phyloP scores from a whole-genome alignment of 2,888 invertebrate species.

The Ecliptopera silaceata region DNA sequence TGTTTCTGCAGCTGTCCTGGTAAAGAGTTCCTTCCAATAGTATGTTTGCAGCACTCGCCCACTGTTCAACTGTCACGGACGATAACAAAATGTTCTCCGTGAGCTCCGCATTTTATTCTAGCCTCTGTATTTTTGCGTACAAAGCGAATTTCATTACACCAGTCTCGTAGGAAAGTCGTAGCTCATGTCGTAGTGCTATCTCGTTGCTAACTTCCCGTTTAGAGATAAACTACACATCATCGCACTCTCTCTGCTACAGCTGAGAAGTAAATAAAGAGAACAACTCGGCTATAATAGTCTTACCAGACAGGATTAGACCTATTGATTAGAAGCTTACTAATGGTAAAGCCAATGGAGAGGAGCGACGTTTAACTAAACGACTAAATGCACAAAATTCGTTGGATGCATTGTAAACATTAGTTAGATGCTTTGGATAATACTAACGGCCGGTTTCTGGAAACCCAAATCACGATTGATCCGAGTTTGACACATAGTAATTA shows the following conservation, averaged over 20 bases:
- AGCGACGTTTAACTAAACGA: no score
- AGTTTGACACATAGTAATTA: no score
- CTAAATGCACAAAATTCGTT: no score
- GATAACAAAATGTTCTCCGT: slow-evolving; percentile 27
- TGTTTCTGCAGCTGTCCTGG: neutral
- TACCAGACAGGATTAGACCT: no score
- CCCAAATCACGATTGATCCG: no score
- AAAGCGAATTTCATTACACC: slow-evolving; percentile 35
- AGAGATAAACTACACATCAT: slow-evolving; percentile 3
- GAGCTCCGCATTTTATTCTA: slow-evolving; percentile 19
- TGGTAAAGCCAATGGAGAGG: no score
- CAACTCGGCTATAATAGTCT: no score
- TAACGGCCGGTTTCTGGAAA: no score
- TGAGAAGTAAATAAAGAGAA: no score
- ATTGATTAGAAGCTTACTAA: no score
- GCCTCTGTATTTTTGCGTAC: slow-evolving; percentile 25
- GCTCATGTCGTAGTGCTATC: slow-evolving; percentile 33
- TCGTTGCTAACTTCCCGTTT: slow-evolving; percentile 28
- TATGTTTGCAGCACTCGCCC: slow-evolving; percentile 1
- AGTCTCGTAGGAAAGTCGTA: slow-evolving; percentile 35
- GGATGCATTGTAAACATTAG: no score
- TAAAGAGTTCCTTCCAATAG: neutral
- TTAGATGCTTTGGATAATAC: no score
- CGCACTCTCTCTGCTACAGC: neutral
- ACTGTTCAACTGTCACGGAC: slow-evolving; percentile 21